phyloP scores from a whole-genome alignment of 92 coral and sea anemone species.

The Meandrina meandrites region DNA sequence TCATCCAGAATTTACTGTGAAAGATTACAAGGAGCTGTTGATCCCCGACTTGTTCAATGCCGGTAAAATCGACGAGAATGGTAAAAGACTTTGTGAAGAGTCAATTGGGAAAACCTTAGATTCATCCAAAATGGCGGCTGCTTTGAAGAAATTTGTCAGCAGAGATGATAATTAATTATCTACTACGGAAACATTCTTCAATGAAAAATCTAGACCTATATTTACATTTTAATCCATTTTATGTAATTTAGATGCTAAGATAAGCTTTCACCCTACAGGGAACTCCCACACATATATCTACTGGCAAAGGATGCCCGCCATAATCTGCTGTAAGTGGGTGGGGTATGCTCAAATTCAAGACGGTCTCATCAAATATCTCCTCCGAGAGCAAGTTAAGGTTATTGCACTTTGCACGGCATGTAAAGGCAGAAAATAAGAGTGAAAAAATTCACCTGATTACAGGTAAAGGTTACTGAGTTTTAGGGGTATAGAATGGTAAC shows the following conservation, averaged over 20 bases:
- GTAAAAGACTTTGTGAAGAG: conserved; percentile 12
- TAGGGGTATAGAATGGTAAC: too few relatives aligned
- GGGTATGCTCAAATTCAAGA: background rate
- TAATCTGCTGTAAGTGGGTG: background rate
- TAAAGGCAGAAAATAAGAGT: too few relatives aligned
- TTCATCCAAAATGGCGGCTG: conserved; percentile 35
- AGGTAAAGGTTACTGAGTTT: too few relatives aligned
- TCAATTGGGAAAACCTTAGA: conserved; percentile 29
- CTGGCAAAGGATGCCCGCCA: background rate
- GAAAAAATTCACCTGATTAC: too few relatives aligned
- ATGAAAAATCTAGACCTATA: background rate
- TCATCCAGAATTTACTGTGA: conserved; percentile 68
- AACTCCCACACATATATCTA: background rate
- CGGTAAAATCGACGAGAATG: conserved; percentile 15
- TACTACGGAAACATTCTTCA: background rate
- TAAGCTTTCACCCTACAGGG: background rate
- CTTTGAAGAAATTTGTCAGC: conserved; percentile 31
- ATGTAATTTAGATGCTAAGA: background rate
- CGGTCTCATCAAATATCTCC: too few relatives aligned
- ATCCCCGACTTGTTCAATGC: conserved; percentile 35
- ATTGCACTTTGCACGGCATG: too few relatives aligned
- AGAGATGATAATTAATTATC: conserved; percentile 14
- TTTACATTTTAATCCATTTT: background rate
- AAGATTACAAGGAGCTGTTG: conserved; percentile 55
- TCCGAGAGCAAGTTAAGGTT: too few relatives aligned